Evolutionary conservation across 2,113 vertebrate species (phyloP).

Genomic region (Eptatretus burgeri): DNA sequence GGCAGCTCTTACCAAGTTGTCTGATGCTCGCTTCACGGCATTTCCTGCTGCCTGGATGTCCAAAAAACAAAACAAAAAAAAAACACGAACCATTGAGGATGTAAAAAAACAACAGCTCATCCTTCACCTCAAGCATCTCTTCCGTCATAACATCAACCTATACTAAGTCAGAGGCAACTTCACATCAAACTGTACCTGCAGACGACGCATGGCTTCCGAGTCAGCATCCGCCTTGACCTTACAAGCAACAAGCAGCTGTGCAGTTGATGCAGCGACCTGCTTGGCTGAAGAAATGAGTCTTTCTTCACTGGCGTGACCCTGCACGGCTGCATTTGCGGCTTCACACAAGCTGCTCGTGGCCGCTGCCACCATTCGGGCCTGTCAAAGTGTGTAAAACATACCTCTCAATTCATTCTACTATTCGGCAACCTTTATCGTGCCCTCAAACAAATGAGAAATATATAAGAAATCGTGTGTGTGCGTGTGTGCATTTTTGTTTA

Average conservation of each 20-base stretch:
- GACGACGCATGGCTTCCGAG: slow-evolving; percentile 77
- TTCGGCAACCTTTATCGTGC: too few species aligned
- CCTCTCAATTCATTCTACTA: too few species aligned
- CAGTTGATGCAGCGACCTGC: slow-evolving; percentile 85
- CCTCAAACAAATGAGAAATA: too few species aligned
- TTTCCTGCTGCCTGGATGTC: slow-evolving; percentile 48
- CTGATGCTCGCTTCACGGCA: slow-evolving; percentile 85
- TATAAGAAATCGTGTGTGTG: too few species aligned
- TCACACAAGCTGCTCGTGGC: slow-evolving; percentile 90
- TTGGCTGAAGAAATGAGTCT: slow-evolving; percentile 95
- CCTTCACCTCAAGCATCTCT: too few species aligned
- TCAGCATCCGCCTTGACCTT: slow-evolving; percentile 91
- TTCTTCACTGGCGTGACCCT: slow-evolving; percentile 88
- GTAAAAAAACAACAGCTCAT: too few species aligned
- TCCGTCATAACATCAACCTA: too few species aligned
- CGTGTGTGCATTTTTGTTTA: too few species aligned
- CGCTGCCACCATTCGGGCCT: slow-evolving; percentile 86
- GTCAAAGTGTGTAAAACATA: neutral
- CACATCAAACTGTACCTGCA: slow-evolving; percentile 34
- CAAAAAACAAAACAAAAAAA: too few species aligned
- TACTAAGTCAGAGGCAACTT: too few species aligned
- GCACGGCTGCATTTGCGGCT: slow-evolving; percentile 77
- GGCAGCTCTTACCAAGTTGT: slow-evolving; percentile 85
- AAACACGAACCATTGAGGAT: too few species aligned
- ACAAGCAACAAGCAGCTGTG: slow-evolving; percentile 81